Percentiles rank a stretch among this genome's conserved stretches.
Conservation (phyloP, 2,888 invertebrate genomes). For the Pinctada fucata region DNA sequence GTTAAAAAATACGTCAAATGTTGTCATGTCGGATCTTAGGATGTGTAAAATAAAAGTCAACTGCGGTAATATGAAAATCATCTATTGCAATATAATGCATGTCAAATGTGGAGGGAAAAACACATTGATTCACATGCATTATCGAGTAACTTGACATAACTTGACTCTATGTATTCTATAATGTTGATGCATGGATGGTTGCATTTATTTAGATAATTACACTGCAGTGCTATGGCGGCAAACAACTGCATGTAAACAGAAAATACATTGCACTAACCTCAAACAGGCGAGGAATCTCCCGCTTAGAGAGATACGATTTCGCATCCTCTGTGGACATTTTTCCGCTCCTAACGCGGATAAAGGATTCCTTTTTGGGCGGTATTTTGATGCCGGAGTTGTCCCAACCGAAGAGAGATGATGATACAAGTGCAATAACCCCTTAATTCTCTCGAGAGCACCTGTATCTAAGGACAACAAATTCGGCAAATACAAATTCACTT, state of each 20-base stretch:
- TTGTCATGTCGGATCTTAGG: too few relatives aligned
- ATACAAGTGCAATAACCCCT: slow-evolving; percentile 10
- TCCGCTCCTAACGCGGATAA: slow-evolving; percentile 70
- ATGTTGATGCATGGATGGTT: too few relatives aligned
- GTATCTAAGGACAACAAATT: slow-evolving; percentile 73
- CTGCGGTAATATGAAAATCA: too few relatives aligned
- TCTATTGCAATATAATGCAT: too few relatives aligned
- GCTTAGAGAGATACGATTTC: slow-evolving; percentile 77
- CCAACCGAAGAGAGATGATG: slow-evolving; percentile 3
- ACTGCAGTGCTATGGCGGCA: slow-evolving; percentile 11
- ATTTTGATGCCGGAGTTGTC: slow-evolving; percentile 57
- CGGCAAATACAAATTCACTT: slow-evolving; percentile 42
- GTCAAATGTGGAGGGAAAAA: too few relatives aligned
- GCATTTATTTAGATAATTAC: too few relatives aligned
- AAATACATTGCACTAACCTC: slow-evolving; percentile 72
- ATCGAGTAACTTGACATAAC: too few relatives aligned
- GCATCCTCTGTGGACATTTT: slow-evolving; percentile 77
- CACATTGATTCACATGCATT: too few relatives aligned
- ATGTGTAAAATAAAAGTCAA: too few relatives aligned
- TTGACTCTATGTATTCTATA: too few relatives aligned
- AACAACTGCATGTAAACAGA: slow-evolving; percentile 1
- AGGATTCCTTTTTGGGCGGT: slow-evolving; percentile 56
- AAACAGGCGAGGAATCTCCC: slow-evolving; percentile 78
- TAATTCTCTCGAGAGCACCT: slow-evolving; percentile 30
- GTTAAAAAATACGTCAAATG: too few relatives aligned